Base-by-base conservation (phyloP, 92 coral and sea anemone species). In the Epizoanthus scotinus region DNA sequence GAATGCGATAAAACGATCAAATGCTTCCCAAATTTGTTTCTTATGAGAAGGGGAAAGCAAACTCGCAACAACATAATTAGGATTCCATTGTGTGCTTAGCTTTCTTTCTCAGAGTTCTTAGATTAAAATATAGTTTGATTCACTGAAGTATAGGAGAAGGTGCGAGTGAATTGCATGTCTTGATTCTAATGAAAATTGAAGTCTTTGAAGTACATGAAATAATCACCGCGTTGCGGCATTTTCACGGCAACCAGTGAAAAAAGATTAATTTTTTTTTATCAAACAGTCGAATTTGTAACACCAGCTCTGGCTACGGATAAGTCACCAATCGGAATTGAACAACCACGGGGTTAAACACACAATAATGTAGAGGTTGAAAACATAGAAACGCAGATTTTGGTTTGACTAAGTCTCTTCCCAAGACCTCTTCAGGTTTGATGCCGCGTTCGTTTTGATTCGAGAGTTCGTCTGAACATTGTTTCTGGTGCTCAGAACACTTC, bases 21-120 rank as follows among this genome's bases (percentile, higher is more conserved):
- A 64, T 64, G 40, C 68, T 63, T 63, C 69, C 42, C 20, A 64
- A 64, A 29, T 64, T 31, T 64, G 70, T 64, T 64, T 64, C 70
- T 18, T 64, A 64, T 29, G 21, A 64, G 36, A 31, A 20, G 47
- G 36, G 22, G 22, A 14, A 14, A 27, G 22, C 70, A 64, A 64
- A 63, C 31, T 64, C 8, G 44, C 44, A 28, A 64, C 70, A 26
- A 6, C 40, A 64, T 25, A 29, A 64, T 64, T 64, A 12, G 20
- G 52, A 2, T 47, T 63, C 27, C 19, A 25, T 29, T 63, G 29
- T 63, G 68, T 63, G 9, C 6, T 5, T 0, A 19, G 8, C 7
- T 36, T 26, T 63, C 67, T 63, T 10, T 63, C 68, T 26, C 68
- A 38, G 40, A 64, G 69, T 64, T 28, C 15, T 34, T 34, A 6